These are phyloP conservation scores for Pangasius mekongensis DNA, from an alignment of 2,797 vertebrate genomes.

Conservation along the genomic window DNA sequence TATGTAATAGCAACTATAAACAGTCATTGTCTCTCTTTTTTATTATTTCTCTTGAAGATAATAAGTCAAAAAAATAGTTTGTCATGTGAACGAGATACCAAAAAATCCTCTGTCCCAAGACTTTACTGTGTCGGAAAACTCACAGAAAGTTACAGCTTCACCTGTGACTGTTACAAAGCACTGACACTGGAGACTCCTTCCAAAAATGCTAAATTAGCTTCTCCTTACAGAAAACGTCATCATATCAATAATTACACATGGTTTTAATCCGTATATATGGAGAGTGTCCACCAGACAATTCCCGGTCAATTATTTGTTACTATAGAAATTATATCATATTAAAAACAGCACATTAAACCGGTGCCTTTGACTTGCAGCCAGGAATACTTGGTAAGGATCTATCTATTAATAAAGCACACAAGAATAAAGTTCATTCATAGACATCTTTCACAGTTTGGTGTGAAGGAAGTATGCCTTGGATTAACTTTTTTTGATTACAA, in stretches of 20 bases:
- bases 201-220: neutral
- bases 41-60: too few species aligned
- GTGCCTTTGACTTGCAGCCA: neutral
- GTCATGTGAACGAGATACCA: neutral
- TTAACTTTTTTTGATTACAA: too few species aligned
- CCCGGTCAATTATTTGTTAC: neutral
- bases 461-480: too few species aligned
- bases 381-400: neutral
- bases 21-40: neutral
- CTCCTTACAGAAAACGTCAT: neutral
- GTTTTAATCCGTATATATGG: neutral
- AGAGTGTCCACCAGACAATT: neutral
- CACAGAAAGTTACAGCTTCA: neutral
- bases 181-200: neutral
- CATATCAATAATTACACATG: neutral
- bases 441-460: neutral
- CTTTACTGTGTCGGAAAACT: neutral
- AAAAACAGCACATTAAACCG: neutral
- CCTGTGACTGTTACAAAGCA: neutral
- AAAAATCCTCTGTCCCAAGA: neutral
- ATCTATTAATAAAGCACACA: neutral
- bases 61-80: neutral
- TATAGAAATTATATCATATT: neutral
- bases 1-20: neutral
- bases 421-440: neutral